Conservation (phyloP, 2,888 invertebrate genomes). For the Rhodophaea formosa region DNA sequence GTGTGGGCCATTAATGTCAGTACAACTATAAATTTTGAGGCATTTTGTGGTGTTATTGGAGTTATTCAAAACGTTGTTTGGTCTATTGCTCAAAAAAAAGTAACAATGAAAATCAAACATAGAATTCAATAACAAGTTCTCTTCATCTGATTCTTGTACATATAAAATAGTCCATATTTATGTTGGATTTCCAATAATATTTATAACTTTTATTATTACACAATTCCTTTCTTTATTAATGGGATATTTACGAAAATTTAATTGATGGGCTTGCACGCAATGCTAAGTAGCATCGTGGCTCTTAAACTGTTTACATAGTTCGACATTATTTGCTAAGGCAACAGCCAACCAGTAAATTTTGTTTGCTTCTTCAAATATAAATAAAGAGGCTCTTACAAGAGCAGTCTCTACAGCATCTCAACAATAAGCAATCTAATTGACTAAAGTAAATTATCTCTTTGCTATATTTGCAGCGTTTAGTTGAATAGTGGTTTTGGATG, state of each 20-base stretch:
- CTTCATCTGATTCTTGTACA: too few species aligned
- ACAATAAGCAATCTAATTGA: neutral
- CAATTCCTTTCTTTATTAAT: too few species aligned
- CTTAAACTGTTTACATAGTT: constrained; percentile 33
- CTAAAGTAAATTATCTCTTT: neutral
- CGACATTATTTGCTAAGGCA: constrained; percentile 34
- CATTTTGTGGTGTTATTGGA: too few species aligned
- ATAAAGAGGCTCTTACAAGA: neutral
- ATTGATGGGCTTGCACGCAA: neutral
- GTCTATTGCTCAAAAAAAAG: too few species aligned
- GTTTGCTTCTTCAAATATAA: constrained; percentile 24
- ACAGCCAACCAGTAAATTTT: constrained; percentile 31
- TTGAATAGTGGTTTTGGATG: neutral
- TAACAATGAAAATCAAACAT: too few species aligned
- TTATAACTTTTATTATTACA: too few species aligned
- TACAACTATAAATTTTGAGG: too few species aligned
- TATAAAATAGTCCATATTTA: too few species aligned
- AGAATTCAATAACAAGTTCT: too few species aligned
- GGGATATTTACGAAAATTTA: neutral
- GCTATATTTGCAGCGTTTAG: neutral
- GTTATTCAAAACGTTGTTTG: too few species aligned
- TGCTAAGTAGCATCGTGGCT: constrained; percentile 25
- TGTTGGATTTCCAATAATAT: too few species aligned
- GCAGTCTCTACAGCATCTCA: neutral
- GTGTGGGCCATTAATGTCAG: too few species aligned